Base-by-base conservation (phyloP, 1,140 invertebrate species). In the Cryptotermes secundus region DNA sequence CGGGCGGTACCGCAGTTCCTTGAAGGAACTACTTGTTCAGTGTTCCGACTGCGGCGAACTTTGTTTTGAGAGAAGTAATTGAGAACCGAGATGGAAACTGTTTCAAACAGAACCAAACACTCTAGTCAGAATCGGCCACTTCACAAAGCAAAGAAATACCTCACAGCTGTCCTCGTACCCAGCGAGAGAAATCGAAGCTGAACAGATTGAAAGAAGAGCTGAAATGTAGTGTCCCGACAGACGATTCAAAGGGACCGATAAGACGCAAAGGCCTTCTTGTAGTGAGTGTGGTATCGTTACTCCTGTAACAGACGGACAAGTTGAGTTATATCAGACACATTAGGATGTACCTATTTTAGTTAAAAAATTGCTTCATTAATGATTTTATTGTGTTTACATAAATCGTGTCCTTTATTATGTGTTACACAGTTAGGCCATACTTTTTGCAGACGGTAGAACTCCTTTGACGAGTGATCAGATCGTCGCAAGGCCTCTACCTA, bases 1-100 rank as follows among this genome's bases (percentile, higher is more conserved):
- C 53, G 24, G 53, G 19, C 6, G 9, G 53, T 22, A 26, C 19
- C 12, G 53, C 7, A 22, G 14, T 6, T 72, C 3, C 14, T 7
- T n/a, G 4, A 31, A n/a, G 26, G 6, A n/a, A 31, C 2, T 26
- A 9, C 59, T 72, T 72, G n/a, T 72, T 72, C 14, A 72, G 1
- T 72, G 59, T 72, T 3, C 59, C 26, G n/a, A 16, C 31, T 49
- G 26, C n/a, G 4, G n/a, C 12, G n/a, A n/a, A 72, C 59, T 72
- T 31, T 72, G 26, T 72, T 72, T 72, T 72, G n/a, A 72, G 59
- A 72, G n/a, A 72, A 72, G 53, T 59, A 72, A 72, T 72, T 72
- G 59, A 72, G 59, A 72, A n/a, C 26, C 16, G 59, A 9, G n/a
- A 3, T 72, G 59, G 26, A 7, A 72, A n/a, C 59, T 31, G 59